Evolutionary conservation across 2,113 vertebrate genomes (phyloP).

Genomic region (Ophthalmolycus amberensis): DNA sequence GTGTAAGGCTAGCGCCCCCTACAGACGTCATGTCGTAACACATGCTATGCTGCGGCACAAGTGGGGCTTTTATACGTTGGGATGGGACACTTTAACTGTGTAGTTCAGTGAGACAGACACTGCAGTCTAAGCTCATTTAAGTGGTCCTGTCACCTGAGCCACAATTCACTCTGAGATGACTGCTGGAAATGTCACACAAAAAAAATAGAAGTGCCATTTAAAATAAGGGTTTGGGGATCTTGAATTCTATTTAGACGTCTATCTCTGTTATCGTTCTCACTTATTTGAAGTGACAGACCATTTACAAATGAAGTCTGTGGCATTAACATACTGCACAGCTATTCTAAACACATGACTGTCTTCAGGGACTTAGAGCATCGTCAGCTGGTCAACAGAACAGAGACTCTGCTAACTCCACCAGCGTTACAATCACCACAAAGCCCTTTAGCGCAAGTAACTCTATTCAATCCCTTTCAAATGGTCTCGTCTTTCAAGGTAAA

Average conservation of each 20-base stretch:
- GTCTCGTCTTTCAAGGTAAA: background rate
- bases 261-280: background rate
- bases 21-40: background rate
- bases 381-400: background rate
- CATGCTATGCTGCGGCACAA: background rate
- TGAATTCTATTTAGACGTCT: background rate
- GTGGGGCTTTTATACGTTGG: background rate
- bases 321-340: background rate
- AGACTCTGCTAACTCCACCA: slow-evolving; percentile 16
- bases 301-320: background rate
- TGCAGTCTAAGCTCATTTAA: background rate
- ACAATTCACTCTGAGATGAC: background rate
- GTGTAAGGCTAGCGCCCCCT: background rate
- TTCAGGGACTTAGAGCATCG: background rate
- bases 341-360: background rate
- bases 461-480: background rate
- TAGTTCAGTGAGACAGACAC: background rate
- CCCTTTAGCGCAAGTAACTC: background rate
- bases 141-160: background rate
- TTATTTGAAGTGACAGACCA: slow-evolving; percentile 13
- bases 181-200: slow-evolving; percentile 9
- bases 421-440: background rate
- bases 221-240: background rate
- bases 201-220: background rate
- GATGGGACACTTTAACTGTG: background rate